Evolutionary conservation across 1,140 invertebrate species (phyloP).

Genomic region (Panagrolaimus sp.): DNA sequence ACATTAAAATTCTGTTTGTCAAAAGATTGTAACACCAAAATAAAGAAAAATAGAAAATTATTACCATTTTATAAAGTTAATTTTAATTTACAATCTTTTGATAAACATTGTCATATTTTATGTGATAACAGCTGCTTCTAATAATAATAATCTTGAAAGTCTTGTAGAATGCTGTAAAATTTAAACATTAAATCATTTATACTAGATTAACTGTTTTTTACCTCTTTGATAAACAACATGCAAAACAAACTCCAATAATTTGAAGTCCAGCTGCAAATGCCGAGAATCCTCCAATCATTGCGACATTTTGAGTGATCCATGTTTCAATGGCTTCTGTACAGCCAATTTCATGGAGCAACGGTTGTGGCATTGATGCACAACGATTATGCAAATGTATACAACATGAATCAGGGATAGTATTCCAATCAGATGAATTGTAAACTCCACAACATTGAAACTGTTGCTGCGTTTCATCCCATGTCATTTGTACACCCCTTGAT

Average conservation of each 20-base stretch:
- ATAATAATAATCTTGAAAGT: too few relatives aligned
- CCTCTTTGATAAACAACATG: slow-evolving; percentile 60
- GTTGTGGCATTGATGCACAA: slow-evolving; percentile 48
- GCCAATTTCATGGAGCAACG: slow-evolving; percentile 45
- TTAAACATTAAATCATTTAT: too few relatives aligned
- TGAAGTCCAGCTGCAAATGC: slow-evolving; percentile 59
- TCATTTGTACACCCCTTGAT: slow-evolving; percentile 36
- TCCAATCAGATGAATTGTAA: slow-evolving; percentile 58
- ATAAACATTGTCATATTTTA: too few relatives aligned
- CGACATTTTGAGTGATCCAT: slow-evolving; percentile 59
- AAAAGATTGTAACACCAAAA: too few relatives aligned
- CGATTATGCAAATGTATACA: slow-evolving; percentile 50
- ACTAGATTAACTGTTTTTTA: too few relatives aligned
- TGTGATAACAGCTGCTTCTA: too few relatives aligned
- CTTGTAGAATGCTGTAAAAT: too few relatives aligned
- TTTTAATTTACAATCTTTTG: too few relatives aligned
- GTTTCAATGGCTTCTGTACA: slow-evolving; percentile 56
- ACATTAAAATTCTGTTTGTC: too few relatives aligned
- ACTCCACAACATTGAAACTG: slow-evolving; percentile 61
- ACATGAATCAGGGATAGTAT: slow-evolving; percentile 54
- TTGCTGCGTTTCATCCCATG: slow-evolving; percentile 59
- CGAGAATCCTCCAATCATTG: slow-evolving; percentile 58
- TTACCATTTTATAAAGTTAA: too few relatives aligned
- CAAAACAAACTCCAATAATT: slow-evolving; percentile 61
- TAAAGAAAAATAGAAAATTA: too few relatives aligned